Evolutionary conservation across 2,888 invertebrate genomes (phyloP), one percentile per base, ranked within the genome.

Genomic region (Siphonodentalium dalli): DNA sequence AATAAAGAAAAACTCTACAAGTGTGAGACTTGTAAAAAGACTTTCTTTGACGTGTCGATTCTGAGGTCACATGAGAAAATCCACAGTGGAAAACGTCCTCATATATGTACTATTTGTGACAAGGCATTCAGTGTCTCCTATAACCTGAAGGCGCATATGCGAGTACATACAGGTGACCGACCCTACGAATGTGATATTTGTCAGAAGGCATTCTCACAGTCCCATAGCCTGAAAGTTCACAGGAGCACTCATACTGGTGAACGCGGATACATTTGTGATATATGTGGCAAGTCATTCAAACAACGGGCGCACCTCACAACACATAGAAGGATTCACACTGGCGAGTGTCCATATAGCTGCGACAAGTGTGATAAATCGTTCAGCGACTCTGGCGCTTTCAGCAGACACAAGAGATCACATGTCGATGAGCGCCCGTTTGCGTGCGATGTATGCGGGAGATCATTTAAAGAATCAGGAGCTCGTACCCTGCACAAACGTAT

Each of bases 381-480:
- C n/a, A n/a, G n/a, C n/a, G n/a, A n/a, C n/a, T n/a, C n/a, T n/a
- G n/a, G n/a, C n/a, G n/a, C n/a, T n/a, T n/a, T n/a, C n/a, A n/a
- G n/a, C n/a, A n/a, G n/a, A n/a, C n/a, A n/a, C n/a, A n/a, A n/a
- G n/a, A n/a, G n/a, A n/a, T n/a, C n/a, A n/a, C n/a, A n/a, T n/a
- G n/a, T n/a, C n/a, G 75, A 73, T 46, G 76, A 76, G 46, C 63
- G 74, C 23, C 78, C 78, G n/a, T 78, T 62, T 46, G 58, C 63
- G 2, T 78, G 78, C 68, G 66, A 69, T 24, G 49, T 66, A 4
- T 78, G 78, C 66, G 69, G 69, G 2, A 57, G 78, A 31, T 62
- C 56, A 13, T 78, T 78, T 60, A 61, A 74, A n/a, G 78, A 78
- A 56, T 75, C 76, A 23, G 77, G 77, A 9, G 76, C 77, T 18